These are phyloP conservation scores for Athene cunicularia DNA, from an alignment of 2,113 vertebrate species.

Conservation along the genomic window DNA sequence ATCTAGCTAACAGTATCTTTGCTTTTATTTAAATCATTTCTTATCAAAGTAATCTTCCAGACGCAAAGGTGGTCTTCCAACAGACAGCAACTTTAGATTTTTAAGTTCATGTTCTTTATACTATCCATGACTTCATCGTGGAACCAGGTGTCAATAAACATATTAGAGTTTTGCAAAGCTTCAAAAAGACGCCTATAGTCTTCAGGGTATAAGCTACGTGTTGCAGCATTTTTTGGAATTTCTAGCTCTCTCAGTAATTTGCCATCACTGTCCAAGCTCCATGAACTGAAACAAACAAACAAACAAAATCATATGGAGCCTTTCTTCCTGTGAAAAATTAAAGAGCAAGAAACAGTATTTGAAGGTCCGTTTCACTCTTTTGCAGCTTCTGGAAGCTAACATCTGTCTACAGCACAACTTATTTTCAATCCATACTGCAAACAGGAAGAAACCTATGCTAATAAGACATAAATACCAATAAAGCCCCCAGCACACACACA, in stretches of 20 bases:
- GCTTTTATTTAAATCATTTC: slow-evolving; percentile 32
- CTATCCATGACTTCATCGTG: slow-evolving; percentile 80
- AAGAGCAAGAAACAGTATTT: background rate
- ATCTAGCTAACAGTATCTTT: background rate
- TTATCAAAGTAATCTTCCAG: slow-evolving; percentile 43
- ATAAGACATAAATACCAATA: background rate
- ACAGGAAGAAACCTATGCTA: background rate
- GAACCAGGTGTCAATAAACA: slow-evolving; percentile 83
- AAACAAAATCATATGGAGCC: background rate
- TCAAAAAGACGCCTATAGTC: slow-evolving; percentile 87
- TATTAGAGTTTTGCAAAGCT: slow-evolving; percentile 80
- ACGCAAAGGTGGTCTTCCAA: slow-evolving; percentile 22
- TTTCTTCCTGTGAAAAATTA: background rate
- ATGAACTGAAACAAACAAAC: slow-evolving; percentile 78
- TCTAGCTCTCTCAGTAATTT: slow-evolving; percentile 74
- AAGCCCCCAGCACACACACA: background rate
- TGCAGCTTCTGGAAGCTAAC: background rate
- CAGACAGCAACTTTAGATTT: background rate
- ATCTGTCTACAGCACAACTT: background rate
- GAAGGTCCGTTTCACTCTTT: background rate
- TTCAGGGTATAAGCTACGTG: slow-evolving; percentile 78
- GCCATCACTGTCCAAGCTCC: slow-evolving; percentile 76
- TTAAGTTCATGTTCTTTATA: background rate
- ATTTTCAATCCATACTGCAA: background rate
- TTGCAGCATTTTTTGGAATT: slow-evolving; percentile 65